A percentile compares a stretch with the other conserved stretches of the same genome.
These are phyloP conservation scores for Napeogenes inachia DNA, from an alignment of 2,888 invertebrate species.

Conservation along the genomic window DNA sequence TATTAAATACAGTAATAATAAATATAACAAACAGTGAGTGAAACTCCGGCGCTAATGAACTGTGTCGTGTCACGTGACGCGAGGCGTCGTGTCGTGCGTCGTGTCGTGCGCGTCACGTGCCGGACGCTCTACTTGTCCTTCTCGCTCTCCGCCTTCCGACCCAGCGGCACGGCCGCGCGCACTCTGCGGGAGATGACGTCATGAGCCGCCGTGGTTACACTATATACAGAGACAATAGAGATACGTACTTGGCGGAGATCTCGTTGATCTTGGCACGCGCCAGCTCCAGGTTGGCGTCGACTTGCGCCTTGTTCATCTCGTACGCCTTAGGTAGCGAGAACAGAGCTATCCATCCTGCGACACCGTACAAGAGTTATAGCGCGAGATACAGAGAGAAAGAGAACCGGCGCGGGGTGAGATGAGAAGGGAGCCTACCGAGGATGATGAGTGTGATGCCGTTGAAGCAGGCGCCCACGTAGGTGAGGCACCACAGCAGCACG, in stretches of 20 bases:
- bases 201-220: no score
- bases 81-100: constrained; percentile 41
- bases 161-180: constrained; percentile 91
- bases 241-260: constrained; percentile 90
- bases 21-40: constrained; percentile 71
- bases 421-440: constrained; percentile 82
- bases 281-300: constrained; percentile 93
- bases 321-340: constrained; percentile 98
- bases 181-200: constrained; percentile 75
- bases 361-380: neutral
- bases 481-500: constrained; percentile 95
- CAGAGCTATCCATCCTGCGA: constrained; percentile 90
- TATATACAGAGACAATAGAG: neutral
- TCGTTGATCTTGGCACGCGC: constrained; percentile 92
- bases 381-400: neutral
- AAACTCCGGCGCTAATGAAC: constrained; percentile 58
- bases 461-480: constrained; percentile 99
- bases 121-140: constrained; percentile 85
- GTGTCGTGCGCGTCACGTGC: constrained; percentile 38
- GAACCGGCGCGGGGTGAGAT: neutral
- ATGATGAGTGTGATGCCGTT: constrained; percentile 99
- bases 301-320: constrained; percentile 95
- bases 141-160: constrained; percentile 89
- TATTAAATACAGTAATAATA: constrained; percentile 63
- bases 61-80: constrained; percentile 62